Evolutionary conservation across 2,888 invertebrate species (phyloP), one percentile per base, ranked within the genome.

Genomic region (Lypha dubia): DNA sequence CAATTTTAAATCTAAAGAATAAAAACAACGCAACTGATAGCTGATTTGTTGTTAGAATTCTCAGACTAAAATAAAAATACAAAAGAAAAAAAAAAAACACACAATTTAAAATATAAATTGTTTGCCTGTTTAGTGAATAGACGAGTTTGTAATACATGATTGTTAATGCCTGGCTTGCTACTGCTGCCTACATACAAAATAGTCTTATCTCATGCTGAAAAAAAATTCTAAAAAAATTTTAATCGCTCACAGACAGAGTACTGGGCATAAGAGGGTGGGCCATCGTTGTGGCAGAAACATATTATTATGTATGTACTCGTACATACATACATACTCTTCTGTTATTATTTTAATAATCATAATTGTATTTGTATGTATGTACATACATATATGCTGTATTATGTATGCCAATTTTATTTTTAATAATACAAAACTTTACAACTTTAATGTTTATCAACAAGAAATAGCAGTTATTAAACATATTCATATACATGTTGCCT

Each of bases 141-240:
- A 44, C 22, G 13, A 41, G 32, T 22, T 65, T 58, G n/a, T 22
- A 65, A 35, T 51, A 51, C 24, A 63, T 24, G 63, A 17, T 60
- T 68, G 20, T 58, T 41, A 46, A 68, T 35, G 65, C 22, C 44
- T 76, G 46, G 38, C 35, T 67, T 58, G 28, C 1, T n/a, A 35
- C 11, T 38, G 41, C 58, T 71, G 71, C 46, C 71, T 71, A 71
- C 71, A 35, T 58, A n/a, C n/a, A n/a, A n/a, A n/a, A n/a, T n/a
- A 56, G 6, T 32, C 15, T 24, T 56, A 46, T 32, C 7, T 60
- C 15, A 44, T 32, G 3, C 2, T 15, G 1, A 28, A 62, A n/a
- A 41, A 65, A 65, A 56, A 11, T 1, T 46, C 1, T 7, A 32
- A 7, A 74, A 4, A 53, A 65, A 46, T 44, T 67, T 58, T 67